phyloP scores from a whole-genome alignment of 2,888 invertebrate species.

The Ischnus inquisitorius region DNA sequence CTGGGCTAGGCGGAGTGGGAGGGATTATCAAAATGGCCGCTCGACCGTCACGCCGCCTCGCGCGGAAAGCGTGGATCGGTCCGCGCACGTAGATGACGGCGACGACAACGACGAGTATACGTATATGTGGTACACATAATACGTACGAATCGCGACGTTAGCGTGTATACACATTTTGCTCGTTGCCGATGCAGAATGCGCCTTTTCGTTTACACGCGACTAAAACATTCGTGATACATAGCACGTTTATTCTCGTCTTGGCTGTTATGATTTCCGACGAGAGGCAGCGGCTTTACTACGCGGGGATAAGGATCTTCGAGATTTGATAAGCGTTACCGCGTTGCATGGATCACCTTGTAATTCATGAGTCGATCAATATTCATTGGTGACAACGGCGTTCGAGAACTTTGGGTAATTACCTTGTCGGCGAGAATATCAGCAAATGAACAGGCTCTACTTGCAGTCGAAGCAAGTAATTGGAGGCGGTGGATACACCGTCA shows the following conservation, averaged over 20 bases:
- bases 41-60: constrained; percentile 80
- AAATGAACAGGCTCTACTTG: constrained; percentile 24
- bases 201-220: constrained; percentile 29
- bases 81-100: constrained; percentile 61
- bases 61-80: constrained; percentile 72
- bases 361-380: constrained; percentile 64
- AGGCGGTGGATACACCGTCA: not conserved
- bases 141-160: constrained; percentile 12
- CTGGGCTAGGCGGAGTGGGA: constrained; percentile 76
- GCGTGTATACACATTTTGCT: not conserved
- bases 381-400: constrained; percentile 34
- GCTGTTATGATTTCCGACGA: constrained; percentile 38
- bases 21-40: constrained; percentile 84
- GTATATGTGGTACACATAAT: constrained; percentile 1
- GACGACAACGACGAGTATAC: constrained; percentile 55
- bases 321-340: constrained; percentile 32
- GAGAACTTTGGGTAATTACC: constrained; percentile 53
- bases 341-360: constrained; percentile 53
- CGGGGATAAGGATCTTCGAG: constrained; percentile 19
- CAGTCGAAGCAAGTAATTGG: not conserved
- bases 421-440: not conserved
- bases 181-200: constrained; percentile 41
- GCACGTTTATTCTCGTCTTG: constrained; percentile 36
- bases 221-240: constrained; percentile 22
- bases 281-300: not conserved